phyloP scores from a whole-genome alignment of 2,888 invertebrate genomes.

The Chaetogeoica ovagalla region DNA sequence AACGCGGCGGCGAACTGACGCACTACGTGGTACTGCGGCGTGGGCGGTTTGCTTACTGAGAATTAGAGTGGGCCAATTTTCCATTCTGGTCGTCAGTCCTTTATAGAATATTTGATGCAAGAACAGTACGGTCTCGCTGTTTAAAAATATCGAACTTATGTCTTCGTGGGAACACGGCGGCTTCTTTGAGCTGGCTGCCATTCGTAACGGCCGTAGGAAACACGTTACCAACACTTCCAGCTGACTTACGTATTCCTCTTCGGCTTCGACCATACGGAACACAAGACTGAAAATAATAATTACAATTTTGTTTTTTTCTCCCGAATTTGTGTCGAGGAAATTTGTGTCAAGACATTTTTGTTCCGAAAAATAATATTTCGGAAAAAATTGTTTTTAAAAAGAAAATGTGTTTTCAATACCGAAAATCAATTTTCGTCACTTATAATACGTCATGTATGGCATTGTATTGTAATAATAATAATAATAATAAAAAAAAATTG shows the following conservation, averaged over 20 bases:
- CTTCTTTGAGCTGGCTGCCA: conserved; percentile 92
- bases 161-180: conserved; percentile 92
- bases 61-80: conserved; percentile 91
- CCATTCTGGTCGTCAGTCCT: conserved; percentile 86
- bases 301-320: too few species aligned
- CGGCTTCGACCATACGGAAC: conserved; percentile 89
- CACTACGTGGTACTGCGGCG: not conserved
- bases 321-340: too few species aligned
- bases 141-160: conserved; percentile 90
- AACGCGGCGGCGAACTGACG: not conserved
- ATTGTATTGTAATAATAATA: too few species aligned
- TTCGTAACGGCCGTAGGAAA: conserved; percentile 85
- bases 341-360: too few species aligned
- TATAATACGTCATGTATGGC: too few species aligned
- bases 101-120: conserved; percentile 93
- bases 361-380: too few species aligned
- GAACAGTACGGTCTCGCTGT: conserved; percentile 89
- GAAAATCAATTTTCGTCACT: too few species aligned
- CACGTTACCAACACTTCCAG: conserved; percentile 83
- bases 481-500: too few species aligned
- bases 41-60: conserved; percentile 69
- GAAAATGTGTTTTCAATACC: too few species aligned
- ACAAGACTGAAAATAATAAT: conserved; percentile 67
- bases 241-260: conserved; percentile 90
- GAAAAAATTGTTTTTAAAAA: too few species aligned